Conservation (phyloP, 92 coral and sea anemone genomes). For the Ricordea florida region DNA sequence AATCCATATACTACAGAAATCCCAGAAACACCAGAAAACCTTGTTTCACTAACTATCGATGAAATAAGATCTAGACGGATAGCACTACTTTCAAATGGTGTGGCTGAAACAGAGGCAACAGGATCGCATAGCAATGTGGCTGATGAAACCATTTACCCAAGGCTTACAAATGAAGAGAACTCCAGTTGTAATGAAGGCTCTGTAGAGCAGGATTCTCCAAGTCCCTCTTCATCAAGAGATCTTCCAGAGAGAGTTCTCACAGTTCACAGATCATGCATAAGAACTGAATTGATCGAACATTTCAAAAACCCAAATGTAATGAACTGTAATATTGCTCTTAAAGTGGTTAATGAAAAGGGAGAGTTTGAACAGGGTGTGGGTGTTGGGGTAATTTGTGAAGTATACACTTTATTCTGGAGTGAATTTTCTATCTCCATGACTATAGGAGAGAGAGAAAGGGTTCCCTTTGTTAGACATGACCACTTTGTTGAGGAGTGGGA, state of each 20-base stretch:
- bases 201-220: background rate
- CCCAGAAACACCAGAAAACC: no score
- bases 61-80: conserved; percentile 40
- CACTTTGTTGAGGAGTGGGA: no score
- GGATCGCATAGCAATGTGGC: background rate
- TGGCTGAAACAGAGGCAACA: background rate
- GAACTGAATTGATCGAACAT: conserved; percentile 14
- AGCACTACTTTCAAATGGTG: conserved; percentile 18
- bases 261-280: conserved; percentile 22
- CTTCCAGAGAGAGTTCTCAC: background rate
- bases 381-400: no score
- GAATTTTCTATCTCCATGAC: no score
- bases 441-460: no score
- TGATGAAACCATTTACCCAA: background rate
- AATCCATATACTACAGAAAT: background rate
- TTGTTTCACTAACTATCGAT: conserved; percentile 6
- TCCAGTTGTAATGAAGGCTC: background rate
- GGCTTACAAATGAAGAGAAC: background rate
- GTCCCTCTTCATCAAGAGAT: background rate
- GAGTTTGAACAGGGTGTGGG: no score
- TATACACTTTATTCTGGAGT: no score
- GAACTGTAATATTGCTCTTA: background rate
- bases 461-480: no score
- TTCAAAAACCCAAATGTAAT: conserved; percentile 22
- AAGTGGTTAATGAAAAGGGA: no score